phyloP scores from a whole-genome alignment of 2,113 vertebrate genomes.

The Seriola rivoliana region DNA sequence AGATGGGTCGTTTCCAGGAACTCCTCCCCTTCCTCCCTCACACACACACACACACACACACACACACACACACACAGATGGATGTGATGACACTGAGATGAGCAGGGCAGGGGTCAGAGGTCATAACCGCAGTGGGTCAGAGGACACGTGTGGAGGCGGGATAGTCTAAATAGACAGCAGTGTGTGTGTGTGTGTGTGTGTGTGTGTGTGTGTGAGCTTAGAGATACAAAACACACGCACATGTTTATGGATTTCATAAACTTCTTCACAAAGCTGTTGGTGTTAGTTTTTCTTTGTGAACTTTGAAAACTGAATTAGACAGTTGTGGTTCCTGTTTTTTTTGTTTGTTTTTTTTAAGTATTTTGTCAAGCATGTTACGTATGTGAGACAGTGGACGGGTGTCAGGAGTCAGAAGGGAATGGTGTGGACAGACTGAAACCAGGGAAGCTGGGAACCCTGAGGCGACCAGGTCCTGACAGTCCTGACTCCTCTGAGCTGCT shows the following conservation, averaged over 20 bases:
- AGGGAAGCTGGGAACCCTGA: no score
- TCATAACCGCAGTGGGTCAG: slow-evolving; percentile 34
- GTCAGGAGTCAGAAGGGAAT: no score
- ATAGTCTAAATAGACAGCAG: slow-evolving; percentile 14
- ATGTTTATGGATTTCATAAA: background rate
- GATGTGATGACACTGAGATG: slow-evolving; percentile 36
- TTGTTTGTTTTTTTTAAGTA: no score
- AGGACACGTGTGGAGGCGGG: slow-evolving; percentile 45
- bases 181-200: slow-evolving; percentile 1
- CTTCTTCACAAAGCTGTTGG: background rate
- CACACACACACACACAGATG: slow-evolving; percentile 33
- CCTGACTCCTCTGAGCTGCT: no score
- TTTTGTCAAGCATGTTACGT: no score
- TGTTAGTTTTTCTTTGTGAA: no score
- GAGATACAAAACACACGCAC: background rate
- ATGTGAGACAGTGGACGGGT: no score
- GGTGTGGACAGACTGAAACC: no score
- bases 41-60: slow-evolving; percentile 47
- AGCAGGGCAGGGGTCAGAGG: slow-evolving; percentile 51
- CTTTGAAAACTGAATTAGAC: no score
- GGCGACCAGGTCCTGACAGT: no score
- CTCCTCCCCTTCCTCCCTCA: slow-evolving; percentile 11
- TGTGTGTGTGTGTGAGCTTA: background rate
- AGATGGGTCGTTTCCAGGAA: slow-evolving; percentile 56
- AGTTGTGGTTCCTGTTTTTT: no score